Evolutionary conservation across 2,797 vertebrate genomes (phyloP), one percentile per base, ranked within the genome.

Genomic region (Leptatherina wallacei): DNA sequence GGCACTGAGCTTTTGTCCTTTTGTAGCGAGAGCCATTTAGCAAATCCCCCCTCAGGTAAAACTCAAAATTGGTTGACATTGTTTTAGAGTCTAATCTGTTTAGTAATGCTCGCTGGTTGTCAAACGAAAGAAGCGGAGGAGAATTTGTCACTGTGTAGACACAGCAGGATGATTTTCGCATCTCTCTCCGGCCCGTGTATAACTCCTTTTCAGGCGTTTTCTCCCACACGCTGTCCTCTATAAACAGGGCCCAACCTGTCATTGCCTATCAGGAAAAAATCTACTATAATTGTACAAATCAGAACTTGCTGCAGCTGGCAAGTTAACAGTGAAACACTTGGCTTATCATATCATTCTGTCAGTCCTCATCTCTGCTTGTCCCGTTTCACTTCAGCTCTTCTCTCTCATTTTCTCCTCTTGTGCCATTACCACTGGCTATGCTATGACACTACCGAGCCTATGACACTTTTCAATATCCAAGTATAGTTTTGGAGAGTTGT

Each of bases 381-480:
- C 65, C 12, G 9, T 27, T 69, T 65, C 67, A 38, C 75, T 64
- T 35, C 69, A 57, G 70, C 78, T 81, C 57, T 60, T 32, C 63
- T 29, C 55, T 72, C 38, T 58, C 78, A 36, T 38, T 32, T 5
- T 20, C 69, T 24, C 54, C 52, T 38, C 66, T 32, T 13, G 74
- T 68, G 61, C 84, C 71, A 62, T 83, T 82, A 80, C 79, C 75
- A 42, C 63, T 40, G 90, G 93, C 95, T 95, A 93, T 91, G 93
- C 94, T 71, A 92, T 89, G 90, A 87, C 59, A 91, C 75, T 90
- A 90, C 85, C 71, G 58, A 91, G 85, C 90, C 87, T 67, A 78
- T 93, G 95, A 90, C 91, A 91, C 79, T 74, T 90, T 95, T 96
- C 96, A 96, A 96, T 95, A 96, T 96, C 95, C 92, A 94, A 90